Evolutionary conservation across 1,140 invertebrate species (phyloP).

Genomic region (Pseudobourletiella spinata): DNA sequence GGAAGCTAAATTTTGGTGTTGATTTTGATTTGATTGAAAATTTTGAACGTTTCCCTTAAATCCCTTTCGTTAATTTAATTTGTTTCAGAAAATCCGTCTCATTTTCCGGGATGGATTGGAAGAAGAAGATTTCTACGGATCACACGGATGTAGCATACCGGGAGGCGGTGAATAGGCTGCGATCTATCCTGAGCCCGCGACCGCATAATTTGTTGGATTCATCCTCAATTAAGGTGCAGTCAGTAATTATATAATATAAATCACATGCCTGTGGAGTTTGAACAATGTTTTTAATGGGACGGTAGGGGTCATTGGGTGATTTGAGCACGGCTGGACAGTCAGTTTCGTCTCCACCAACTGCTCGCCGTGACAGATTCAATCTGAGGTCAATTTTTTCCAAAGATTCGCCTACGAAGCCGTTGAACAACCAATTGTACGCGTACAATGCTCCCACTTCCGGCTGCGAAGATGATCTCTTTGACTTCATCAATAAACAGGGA

Average conservation of each 20-base stretch:
- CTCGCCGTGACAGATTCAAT: constrained; percentile 3
- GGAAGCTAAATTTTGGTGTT: no score
- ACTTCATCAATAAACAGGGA: constrained; percentile 69
- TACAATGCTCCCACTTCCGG: constrained; percentile 11
- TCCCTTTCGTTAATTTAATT: not conserved
- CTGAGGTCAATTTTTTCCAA: constrained; percentile 22
- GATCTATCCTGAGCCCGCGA: constrained; percentile 38
- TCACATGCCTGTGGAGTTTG: no score
- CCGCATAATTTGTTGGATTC: constrained; percentile 9
- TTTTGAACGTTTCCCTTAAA: no score
- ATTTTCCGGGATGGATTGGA: constrained; percentile 34
- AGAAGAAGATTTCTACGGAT: constrained; percentile 47
- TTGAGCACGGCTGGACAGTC: no score
- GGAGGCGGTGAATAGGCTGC: constrained; percentile 65
- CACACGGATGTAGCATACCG: constrained; percentile 70
- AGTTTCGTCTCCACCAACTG: not conserved
- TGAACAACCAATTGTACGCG: constrained; percentile 60
- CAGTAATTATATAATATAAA: no score
- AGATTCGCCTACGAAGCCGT: constrained; percentile 48
- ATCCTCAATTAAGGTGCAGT: not conserved
- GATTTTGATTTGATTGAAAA: no score
- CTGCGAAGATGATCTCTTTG: constrained; percentile 47
- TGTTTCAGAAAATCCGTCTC: not conserved
- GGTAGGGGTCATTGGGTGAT: no score
- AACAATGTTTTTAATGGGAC: no score